phyloP scores from a whole-genome alignment of 2,113 vertebrate species.

The Megaceryle torquata region DNA sequence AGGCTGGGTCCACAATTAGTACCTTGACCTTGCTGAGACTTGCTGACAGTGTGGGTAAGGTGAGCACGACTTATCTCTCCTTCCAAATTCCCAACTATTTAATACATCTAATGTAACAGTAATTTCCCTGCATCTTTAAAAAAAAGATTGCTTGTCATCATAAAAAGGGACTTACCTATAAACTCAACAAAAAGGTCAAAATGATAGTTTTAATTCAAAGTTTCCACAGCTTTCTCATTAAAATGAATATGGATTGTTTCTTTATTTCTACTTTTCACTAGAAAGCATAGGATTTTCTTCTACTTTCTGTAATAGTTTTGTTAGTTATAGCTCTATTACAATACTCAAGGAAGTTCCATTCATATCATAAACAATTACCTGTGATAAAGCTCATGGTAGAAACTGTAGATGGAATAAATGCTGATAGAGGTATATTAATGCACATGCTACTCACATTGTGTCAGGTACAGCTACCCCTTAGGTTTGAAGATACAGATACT shows the following conservation, averaged over 20 bases:
- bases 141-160: neutral
- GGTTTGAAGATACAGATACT: slow-evolving; percentile 55
- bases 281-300: slow-evolving; percentile 5
- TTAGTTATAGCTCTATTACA: slow-evolving; percentile 53
- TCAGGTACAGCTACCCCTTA: slow-evolving; percentile 63
- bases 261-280: slow-evolving; percentile 19
- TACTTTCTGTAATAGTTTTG: slow-evolving; percentile 35
- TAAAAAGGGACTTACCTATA: slow-evolving; percentile 65
- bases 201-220: slow-evolving; percentile 39
- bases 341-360: slow-evolving; percentile 41
- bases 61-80: slow-evolving; percentile 46
- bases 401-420: slow-evolving; percentile 54
- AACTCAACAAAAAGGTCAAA: slow-evolving; percentile 72
- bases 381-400: slow-evolving; percentile 59
- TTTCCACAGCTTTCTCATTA: slow-evolving; percentile 13
- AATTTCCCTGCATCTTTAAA: slow-evolving; percentile 47
- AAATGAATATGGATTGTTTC: slow-evolving; percentile 12
- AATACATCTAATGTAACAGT: slow-evolving; percentile 54
- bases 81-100: slow-evolving; percentile 72
- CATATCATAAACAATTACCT: slow-evolving; percentile 56
- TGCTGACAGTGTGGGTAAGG: slow-evolving; percentile 38
- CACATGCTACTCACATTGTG: slow-evolving; percentile 50
- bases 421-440: slow-evolving; percentile 53
- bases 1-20: slow-evolving; percentile 55
- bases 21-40: slow-evolving; percentile 56